phyloP scores from a whole-genome alignment of 2,113 vertebrate genomes.

The Paramisgurnus dabryanus region DNA sequence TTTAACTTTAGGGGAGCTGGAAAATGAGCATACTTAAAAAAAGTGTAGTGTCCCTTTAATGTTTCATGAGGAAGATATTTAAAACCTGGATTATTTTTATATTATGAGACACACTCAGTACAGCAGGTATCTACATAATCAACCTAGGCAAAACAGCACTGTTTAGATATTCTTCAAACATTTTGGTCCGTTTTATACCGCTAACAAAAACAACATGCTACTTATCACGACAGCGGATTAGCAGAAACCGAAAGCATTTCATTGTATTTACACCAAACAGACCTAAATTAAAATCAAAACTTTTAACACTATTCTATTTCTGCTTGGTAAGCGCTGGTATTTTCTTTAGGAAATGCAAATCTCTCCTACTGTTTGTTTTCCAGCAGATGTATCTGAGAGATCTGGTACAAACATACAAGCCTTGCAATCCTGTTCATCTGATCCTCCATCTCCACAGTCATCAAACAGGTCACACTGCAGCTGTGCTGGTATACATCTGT shows the following conservation, averaged over 20 bases:
- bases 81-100: background rate
- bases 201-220: too few relatives aligned
- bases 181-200: too few relatives aligned
- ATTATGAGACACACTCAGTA: background rate
- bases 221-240: too few relatives aligned
- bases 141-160: background rate
- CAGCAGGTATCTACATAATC: background rate
- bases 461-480: slow-evolving; percentile 91
- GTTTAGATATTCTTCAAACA: too few relatives aligned
- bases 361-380: slow-evolving; percentile 5
- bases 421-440: slow-evolving; percentile 92
- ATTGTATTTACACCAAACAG: too few relatives aligned
- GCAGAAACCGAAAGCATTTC: too few relatives aligned
- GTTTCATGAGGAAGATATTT: background rate
- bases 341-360: background rate
- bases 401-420: slow-evolving; percentile 74
- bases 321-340: too few relatives aligned
- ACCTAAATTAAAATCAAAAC: too few relatives aligned
- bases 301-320: too few relatives aligned
- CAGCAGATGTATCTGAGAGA: background rate
- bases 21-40: too few relatives aligned
- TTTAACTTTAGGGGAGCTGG: too few relatives aligned
- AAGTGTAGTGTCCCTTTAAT: too few relatives aligned
- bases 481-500: slow-evolving; percentile 83
- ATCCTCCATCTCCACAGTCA: slow-evolving; percentile 92